Percentiles rank a stretch among this genome's conserved stretches.
phyloP scores from a whole-genome alignment of 2,888 invertebrate genomes.

The Notocelia uddmanniana region DNA sequence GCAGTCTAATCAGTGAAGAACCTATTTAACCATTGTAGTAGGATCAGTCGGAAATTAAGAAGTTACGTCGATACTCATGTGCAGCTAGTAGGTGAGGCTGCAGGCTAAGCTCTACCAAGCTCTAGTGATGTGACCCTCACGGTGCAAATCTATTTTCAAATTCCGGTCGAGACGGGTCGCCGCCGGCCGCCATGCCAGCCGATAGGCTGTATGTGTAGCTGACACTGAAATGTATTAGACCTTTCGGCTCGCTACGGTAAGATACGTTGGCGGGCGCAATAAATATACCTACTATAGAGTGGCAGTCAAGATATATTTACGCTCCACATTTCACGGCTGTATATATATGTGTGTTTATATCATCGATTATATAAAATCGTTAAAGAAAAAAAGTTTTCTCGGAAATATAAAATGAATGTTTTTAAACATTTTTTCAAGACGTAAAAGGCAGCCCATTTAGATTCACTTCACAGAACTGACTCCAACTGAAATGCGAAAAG shows the following conservation, averaged over 20 bases:
- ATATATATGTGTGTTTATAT: background rate
- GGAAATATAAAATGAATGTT: background rate
- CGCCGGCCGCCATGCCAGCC: too few species aligned
- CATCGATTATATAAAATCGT: background rate
- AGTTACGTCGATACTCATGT: background rate
- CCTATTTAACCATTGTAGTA: background rate
- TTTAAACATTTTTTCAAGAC: background rate
- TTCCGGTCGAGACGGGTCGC: conserved; percentile 6
- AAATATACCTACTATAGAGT: background rate
- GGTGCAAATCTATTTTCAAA: conserved; percentile 10
- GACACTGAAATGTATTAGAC: background rate
- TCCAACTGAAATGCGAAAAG: background rate
- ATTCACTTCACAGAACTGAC: background rate
- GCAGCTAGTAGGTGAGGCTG: background rate
- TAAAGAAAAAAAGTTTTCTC: background rate
- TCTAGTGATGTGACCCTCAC: background rate
- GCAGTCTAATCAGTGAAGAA: background rate
- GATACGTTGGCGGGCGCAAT: background rate
- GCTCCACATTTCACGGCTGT: background rate
- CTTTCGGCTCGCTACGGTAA: background rate
- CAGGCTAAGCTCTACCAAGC: background rate
- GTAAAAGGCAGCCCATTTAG: background rate
- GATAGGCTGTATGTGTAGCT: background rate
- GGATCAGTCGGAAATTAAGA: background rate
- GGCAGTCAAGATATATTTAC: background rate